Percentiles rank a stretch among this genome's conserved stretches.
These are phyloP conservation scores for Hycleus phaleratus DNA, from an alignment of 1,140 invertebrate genomes.

Conservation along the genomic window DNA sequence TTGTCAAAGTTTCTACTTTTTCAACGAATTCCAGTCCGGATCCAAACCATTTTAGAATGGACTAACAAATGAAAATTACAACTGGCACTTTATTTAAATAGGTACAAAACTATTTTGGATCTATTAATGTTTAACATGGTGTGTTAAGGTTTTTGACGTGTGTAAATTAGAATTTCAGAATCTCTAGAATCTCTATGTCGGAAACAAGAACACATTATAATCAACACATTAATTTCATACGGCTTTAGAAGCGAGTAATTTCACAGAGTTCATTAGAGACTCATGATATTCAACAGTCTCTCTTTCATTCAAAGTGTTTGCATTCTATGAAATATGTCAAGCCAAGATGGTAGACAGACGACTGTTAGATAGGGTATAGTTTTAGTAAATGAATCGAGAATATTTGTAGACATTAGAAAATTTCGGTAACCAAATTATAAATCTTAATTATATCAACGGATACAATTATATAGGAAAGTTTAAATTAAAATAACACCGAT, in stretches of 20 bases:
- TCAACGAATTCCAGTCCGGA: no score
- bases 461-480: slow-evolving; percentile 1
- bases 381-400: slow-evolving; percentile 1
- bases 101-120: no score
- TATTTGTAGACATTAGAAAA: no score
- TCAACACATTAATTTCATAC: slow-evolving; percentile 3
- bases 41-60: no score
- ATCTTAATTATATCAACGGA: slow-evolving; percentile 17
- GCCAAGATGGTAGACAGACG: slow-evolving; percentile 8
- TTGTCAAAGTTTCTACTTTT: no score
- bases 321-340: slow-evolving; percentile 14
- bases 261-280: slow-evolving; percentile 12
- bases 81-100: no score
- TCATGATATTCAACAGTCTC: slow-evolving; percentile 15
- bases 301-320: slow-evolving; percentile 2
- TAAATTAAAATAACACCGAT: slow-evolving; percentile 7
- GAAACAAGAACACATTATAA: not conserved
- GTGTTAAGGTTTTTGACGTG: no score
- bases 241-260: not conserved
- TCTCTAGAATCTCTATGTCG: no score
- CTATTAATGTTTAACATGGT: no score
- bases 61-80: no score
- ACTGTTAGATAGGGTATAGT: no score
- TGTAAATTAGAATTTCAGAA: no score
- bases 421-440: not conserved